A percentile compares a stretch with the other conserved stretches of the same genome.
Evolutionary conservation across 2,888 invertebrate species (phyloP).

Genomic region (Phengaris arion): DNA sequence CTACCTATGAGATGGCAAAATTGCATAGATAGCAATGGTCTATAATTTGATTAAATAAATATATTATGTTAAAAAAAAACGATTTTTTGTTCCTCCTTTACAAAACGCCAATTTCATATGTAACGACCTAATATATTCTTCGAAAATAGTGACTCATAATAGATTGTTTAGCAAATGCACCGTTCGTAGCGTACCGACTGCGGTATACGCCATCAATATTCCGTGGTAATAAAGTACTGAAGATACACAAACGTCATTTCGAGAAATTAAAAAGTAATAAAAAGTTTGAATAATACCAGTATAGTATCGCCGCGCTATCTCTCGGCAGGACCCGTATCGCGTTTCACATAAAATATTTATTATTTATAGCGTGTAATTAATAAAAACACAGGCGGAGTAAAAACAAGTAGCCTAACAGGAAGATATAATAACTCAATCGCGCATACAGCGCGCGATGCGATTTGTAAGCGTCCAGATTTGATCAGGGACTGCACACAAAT

Average conservation of each 20-base stretch:
- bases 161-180: not conserved
- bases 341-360: slow-evolving; percentile 78
- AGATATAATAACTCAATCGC: slow-evolving; percentile 80
- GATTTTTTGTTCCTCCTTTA: too few relatives aligned
- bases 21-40: too few relatives aligned
- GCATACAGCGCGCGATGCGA: slow-evolving; percentile 63
- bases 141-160: too few relatives aligned
- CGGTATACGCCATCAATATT: too few relatives aligned
- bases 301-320: slow-evolving; percentile 66
- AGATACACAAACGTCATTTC: slow-evolving; percentile 22
- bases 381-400: slow-evolving; percentile 76
- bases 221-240: slow-evolving; percentile 15
- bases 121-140: too few relatives aligned
- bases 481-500: slow-evolving; percentile 56
- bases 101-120: too few relatives aligned
- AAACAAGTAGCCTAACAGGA: slow-evolving; percentile 78
- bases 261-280: slow-evolving; percentile 43
- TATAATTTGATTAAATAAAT: too few relatives aligned
- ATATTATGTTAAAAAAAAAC: too few relatives aligned
- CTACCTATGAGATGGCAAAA: too few relatives aligned
- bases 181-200: not conserved
- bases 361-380: slow-evolving; percentile 78
- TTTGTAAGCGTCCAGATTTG: slow-evolving; percentile 76
- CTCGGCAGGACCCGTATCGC: slow-evolving; percentile 63
- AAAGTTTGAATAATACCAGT: slow-evolving; percentile 73